phyloP scores from a whole-genome alignment of 2,888 invertebrate genomes.

The Chrysina gloriosa region DNA sequence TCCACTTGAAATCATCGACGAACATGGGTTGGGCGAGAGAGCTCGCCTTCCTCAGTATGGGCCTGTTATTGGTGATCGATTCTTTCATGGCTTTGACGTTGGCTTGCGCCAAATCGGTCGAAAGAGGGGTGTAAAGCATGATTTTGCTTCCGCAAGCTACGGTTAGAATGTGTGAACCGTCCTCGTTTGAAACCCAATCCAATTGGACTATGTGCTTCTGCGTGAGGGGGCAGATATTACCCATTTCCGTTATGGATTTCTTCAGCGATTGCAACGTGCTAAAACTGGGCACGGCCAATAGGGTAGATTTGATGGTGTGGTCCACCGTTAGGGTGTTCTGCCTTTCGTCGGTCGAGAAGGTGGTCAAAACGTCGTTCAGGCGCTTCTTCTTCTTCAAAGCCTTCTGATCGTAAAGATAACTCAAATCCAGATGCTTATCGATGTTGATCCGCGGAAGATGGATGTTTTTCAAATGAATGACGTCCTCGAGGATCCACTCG shows the following conservation, averaged over 20 bases:
- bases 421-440: conserved; percentile 85
- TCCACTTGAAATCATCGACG: conserved; percentile 95
- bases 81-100: conserved; percentile 82
- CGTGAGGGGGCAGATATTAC: conserved; percentile 89
- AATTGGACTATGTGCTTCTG: conserved; percentile 94
- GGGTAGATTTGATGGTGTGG: conserved; percentile 62
- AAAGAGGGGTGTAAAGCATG: conserved; percentile 91
- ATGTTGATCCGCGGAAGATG: conserved; percentile 85
- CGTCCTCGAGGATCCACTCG: conserved; percentile 95
- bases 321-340: conserved; percentile 61
- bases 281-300: conserved; percentile 90
- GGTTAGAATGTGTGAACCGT: conserved; percentile 97
- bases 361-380: conserved; percentile 84
- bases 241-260: conserved; percentile 90
- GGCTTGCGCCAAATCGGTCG: conserved; percentile 93
- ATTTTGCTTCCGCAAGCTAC: conserved; percentile 96
- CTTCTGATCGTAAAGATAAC: conserved; percentile 83
- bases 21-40: conserved; percentile 90
- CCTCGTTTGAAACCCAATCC: conserved; percentile 99
- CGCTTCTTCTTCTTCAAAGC: conserved; percentile 86
- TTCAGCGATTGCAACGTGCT: conserved; percentile 88
- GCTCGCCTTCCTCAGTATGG: conserved; percentile 89
- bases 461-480: conserved; percentile 93
- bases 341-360: conserved; percentile 82
- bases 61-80: conserved; percentile 84